These are phyloP conservation scores for Regulus satrapa DNA, from an alignment of 2,113 vertebrate genomes.

Conservation along the genomic window DNA sequence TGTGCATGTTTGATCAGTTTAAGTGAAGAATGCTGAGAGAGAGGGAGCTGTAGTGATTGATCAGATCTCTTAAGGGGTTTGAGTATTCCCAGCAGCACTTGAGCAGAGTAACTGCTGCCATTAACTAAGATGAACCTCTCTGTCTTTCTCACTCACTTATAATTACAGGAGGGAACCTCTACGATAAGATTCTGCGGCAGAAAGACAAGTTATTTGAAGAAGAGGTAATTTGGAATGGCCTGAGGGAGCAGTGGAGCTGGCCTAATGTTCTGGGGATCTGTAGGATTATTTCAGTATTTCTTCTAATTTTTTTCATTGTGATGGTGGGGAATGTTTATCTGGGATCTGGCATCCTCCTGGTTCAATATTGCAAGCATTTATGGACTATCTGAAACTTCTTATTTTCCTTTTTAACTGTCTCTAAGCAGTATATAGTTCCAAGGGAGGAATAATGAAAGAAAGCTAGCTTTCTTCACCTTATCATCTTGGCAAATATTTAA, in stretches of 20 bases:
- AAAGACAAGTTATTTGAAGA: conserved; percentile 89
- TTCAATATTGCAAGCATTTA: not conserved
- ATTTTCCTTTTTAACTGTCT: not conserved
- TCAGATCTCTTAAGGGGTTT: not conserved
- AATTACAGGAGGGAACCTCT: conserved; percentile 91
- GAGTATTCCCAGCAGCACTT: not conserved
- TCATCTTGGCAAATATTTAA: not conserved
- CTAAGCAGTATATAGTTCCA: not conserved
- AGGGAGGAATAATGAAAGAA: not conserved
- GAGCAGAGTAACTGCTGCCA: not conserved
- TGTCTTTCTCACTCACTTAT: conserved; percentile 27
- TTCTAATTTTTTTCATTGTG: not conserved
- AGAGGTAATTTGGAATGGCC: conserved; percentile 77
- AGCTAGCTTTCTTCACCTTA: not conserved
- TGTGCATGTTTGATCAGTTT: not conserved
- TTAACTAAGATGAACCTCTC: not conserved
- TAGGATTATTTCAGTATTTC: not conserved
- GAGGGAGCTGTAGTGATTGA: not conserved
- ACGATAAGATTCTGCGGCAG: conserved; percentile 93
- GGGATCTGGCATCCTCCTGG: not conserved
- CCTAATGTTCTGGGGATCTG: not conserved
- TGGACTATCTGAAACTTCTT: not conserved
- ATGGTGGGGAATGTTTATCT: not conserved
- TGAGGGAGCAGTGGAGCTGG: not conserved
- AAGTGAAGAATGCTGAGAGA: not conserved